Conservation (phyloP, 2,113 vertebrate species). For the Ramphastos sulfuratus region DNA sequence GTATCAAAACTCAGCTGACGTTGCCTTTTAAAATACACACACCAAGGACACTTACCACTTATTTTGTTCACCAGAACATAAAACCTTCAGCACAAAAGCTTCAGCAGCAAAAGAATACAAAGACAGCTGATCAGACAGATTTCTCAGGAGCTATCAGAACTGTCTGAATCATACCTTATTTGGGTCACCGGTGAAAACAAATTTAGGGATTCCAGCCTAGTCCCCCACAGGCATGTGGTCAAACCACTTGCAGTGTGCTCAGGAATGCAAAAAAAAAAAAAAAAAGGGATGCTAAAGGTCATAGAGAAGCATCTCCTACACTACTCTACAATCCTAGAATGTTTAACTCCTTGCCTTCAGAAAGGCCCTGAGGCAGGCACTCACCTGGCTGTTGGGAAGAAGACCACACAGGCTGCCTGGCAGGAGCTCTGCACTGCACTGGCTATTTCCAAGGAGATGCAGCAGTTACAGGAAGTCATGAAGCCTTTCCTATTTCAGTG, state of each 20-base stretch:
- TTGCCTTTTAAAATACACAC: not conserved
- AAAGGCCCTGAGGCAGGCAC: not conserved
- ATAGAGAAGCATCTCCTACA: not conserved
- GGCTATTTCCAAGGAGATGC: not conserved
- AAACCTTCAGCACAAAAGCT: not conserved
- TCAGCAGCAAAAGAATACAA: not conserved
- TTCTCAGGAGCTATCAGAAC: not conserved
- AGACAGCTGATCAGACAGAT: not conserved
- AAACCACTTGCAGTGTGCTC: not conserved
- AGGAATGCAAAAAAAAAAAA: slow-evolving; percentile 42
- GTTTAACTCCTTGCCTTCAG: slow-evolving; percentile 51
- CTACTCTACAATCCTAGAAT: not conserved
- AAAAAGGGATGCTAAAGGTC: slow-evolving; percentile 29
- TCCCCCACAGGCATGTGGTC: slow-evolving; percentile 35
- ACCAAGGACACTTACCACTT: not conserved
- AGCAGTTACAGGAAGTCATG: not conserved
- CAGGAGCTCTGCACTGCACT: not conserved
- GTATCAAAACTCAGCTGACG: not conserved
- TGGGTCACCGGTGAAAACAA: not conserved
- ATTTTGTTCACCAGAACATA: not conserved
- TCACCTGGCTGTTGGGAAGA: not conserved
- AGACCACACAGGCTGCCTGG: not conserved
- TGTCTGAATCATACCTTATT: not conserved
- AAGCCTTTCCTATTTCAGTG: not conserved
- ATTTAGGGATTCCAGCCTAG: slow-evolving; percentile 42